These are phyloP conservation scores for Labroides dimidiatus DNA, from an alignment of 2,797 vertebrate species.

Conservation along the genomic window DNA sequence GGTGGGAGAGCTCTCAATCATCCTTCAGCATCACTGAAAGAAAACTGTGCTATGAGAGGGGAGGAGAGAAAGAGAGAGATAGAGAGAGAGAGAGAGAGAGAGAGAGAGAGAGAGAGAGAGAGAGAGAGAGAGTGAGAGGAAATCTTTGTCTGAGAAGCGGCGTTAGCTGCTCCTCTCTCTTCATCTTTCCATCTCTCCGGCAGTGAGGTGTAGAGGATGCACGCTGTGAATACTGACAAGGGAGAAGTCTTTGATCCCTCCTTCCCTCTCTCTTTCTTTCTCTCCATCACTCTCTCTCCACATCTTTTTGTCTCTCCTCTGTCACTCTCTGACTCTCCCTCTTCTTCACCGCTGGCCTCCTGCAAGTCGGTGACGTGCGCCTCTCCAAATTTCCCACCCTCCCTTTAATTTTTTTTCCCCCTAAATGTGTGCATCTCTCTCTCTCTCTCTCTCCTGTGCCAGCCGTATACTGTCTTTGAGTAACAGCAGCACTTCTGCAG, in stretches of 20 bases:
- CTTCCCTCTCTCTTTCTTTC: neutral
- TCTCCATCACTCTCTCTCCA: slow-evolving; percentile 1
- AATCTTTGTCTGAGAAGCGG: slow-evolving; percentile 51
- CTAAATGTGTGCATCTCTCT: neutral
- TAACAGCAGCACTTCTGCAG: neutral
- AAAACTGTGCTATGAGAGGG: slow-evolving; percentile 35
- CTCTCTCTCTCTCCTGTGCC: slow-evolving; percentile 8
- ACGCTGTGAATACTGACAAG: slow-evolving; percentile 68
- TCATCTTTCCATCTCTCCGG: slow-evolving; percentile 58
- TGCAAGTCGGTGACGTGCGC: slow-evolving; percentile 6
- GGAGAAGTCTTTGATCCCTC: slow-evolving; percentile 62
- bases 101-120: neutral
- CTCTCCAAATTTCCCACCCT: slow-evolving; percentile 11
- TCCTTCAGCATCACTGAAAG: slow-evolving; percentile 52
- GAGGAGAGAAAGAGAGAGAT: neutral
- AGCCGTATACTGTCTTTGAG: neutral
- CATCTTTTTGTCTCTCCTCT: slow-evolving; percentile 35
- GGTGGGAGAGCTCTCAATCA: slow-evolving; percentile 68
- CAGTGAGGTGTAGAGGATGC: slow-evolving; percentile 47
- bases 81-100: neutral
- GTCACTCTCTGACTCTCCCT: neutral
- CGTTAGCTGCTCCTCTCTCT: slow-evolving; percentile 44
- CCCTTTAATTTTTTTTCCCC: neutral
- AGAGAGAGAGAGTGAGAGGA: slow-evolving; percentile 1
- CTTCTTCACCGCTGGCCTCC: slow-evolving; percentile 12